Evolutionary conservation across 2,113 vertebrate genomes (phyloP), one percentile per base, ranked within the genome.

Genomic region (Oncorhynchus tshawytscha): DNA sequence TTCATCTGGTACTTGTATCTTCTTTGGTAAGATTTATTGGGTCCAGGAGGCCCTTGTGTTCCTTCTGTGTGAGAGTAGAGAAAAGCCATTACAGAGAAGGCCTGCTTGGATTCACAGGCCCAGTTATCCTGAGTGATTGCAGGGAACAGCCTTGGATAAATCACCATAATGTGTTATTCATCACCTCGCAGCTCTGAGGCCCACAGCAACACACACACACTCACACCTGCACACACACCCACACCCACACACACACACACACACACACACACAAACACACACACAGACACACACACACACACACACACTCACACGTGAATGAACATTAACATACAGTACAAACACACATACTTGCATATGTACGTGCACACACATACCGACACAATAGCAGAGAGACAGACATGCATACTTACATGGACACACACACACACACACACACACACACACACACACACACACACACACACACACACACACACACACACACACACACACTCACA

Each of bases 141-240:
- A 73, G 74, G 65, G 67, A 73, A 72, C 76, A 74, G 71, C 67
- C 39, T 66, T 48, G 69, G 82, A 66, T 67, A 57, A 74, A 77
- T 82, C 78, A 71, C 69, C 27, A 57, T 81, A 76, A 81, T 82
- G 73, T 45, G 71, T 82, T 82, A 84, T 81, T 84, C 76, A 79
- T 81, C 77, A 79, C 57, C 78, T 75, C 48, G 57, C 64, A 72
- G 70, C n/a, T 18, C 67, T 16, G 51, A 18, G 51, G 51, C 51
- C 39, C 49, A 71, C 69, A 54, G 13, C 20, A 2, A 49, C 34
- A 73, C 66, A 73, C 39, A 60, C 62, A 72, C 74, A 66, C 51
- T 73, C 29, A 34, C 51, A 7, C 72, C 16, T 66, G 67, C 75
- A 72, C 73, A 57, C 49, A 54, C 16, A 18, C 12, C 2, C 1